Base-by-base conservation (phyloP, 1,140 invertebrate species). In the Caenorhabditis tropicalis region DNA sequence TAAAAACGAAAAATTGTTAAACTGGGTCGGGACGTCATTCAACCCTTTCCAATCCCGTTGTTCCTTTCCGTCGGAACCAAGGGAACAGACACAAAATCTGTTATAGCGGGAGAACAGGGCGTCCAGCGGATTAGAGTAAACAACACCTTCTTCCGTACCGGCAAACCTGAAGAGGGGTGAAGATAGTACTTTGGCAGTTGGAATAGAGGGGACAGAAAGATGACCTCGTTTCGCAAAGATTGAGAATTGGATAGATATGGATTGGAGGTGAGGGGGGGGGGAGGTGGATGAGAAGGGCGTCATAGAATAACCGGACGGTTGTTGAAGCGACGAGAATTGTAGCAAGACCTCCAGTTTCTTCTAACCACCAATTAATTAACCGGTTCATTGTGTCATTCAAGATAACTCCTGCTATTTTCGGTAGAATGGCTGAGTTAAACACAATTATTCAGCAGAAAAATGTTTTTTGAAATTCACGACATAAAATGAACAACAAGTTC, bases 231-330 rank as follows among this genome's bases (percentile, higher is more conserved):
- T 43, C 15, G 80, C 58, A 27, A 24, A 82, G 16, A 56, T 27
- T 33, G 31, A 82, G 81, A 60, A 58, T 56, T 39, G 51, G 81
- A 60, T 53, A 82, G 81, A 60, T 46, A 82, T 53, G 81, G 53
- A 53, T 21, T 31, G 16, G 48, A 15, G 46, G 21, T 19, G 46
- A 15, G 24, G 9, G 48, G 51, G 19, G 27, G 24, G 33, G 15
- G 27, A 24, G 24, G 31, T 24, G 48, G 9, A 15, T 39, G 24
- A 21, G 39, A n/a, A n/a, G 16, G 79, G 43, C 2, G 39, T 39
- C 21, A 39, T 21, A 51, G 21, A 21, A 51, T 16, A 21, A 51
- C 49, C 49, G 49, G 53, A 56, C 53, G 36, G 36, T 15, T 31
- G 7, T 9, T 48, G 39, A 24, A 48, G 39, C 24, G 53, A 31